These are phyloP conservation scores for Byasa hedistus DNA, from an alignment of 2,888 invertebrate genomes.

Conservation along the genomic window DNA sequence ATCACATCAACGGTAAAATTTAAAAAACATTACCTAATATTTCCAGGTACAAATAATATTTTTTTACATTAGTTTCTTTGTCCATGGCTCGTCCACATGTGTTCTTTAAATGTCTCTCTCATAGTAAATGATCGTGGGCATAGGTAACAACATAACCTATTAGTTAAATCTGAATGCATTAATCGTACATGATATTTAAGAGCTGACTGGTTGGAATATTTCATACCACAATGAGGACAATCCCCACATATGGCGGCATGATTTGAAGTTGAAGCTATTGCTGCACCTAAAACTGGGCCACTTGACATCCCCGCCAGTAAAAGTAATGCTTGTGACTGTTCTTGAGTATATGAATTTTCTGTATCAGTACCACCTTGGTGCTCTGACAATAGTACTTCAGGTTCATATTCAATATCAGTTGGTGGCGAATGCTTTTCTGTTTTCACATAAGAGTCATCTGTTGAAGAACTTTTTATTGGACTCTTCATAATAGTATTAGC, in stretches of 20 bases:
- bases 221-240: slow-evolving; percentile 85
- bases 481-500: slow-evolving; percentile 57
- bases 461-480: slow-evolving; percentile 52
- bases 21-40: slow-evolving; percentile 10
- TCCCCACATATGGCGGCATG: slow-evolving; percentile 81
- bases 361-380: slow-evolving; percentile 66
- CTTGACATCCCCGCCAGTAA: slow-evolving; percentile 67
- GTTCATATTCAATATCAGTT: slow-evolving; percentile 72
- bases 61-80: slow-evolving; percentile 75
- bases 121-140: slow-evolving; percentile 85
- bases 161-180: slow-evolving; percentile 84
- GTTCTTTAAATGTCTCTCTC: slow-evolving; percentile 84
- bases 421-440: slow-evolving; percentile 72
- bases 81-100: slow-evolving; percentile 84
- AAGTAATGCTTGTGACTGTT: slow-evolving; percentile 66
- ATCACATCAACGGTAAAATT: slow-evolving; percentile 5
- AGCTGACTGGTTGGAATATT: slow-evolving; percentile 85
- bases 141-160: slow-evolving; percentile 84
- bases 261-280: slow-evolving; percentile 70
- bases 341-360: slow-evolving; percentile 58
- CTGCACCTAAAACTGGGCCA: slow-evolving; percentile 50
- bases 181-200: slow-evolving; percentile 84
- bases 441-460: slow-evolving; percentile 63
- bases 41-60: slow-evolving; percentile 58
- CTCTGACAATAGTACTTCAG: slow-evolving; percentile 72